Conservation (phyloP, 2,797 vertebrate genomes). For the Halcyon leucocephala region DNA sequence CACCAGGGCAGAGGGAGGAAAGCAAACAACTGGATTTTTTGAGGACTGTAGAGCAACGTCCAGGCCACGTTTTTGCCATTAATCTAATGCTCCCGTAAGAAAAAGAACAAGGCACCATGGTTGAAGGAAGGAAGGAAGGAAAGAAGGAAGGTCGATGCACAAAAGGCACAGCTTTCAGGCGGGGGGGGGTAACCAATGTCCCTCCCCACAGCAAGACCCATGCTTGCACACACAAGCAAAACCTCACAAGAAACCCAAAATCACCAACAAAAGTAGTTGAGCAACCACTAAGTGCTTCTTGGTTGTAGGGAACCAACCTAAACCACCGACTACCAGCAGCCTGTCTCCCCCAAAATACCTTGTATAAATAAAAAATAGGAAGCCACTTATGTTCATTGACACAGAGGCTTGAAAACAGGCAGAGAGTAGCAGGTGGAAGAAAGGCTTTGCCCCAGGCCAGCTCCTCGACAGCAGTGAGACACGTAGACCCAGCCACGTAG, state of each 20-base stretch:
- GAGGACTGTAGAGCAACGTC: background rate
- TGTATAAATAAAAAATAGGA: constrained; percentile 62
- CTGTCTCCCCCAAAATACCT: constrained; percentile 34
- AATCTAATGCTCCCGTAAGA: background rate
- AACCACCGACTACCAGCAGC: background rate
- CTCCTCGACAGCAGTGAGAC: constrained; percentile 32
- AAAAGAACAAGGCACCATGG: background rate
- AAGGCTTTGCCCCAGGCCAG: constrained; percentile 64
- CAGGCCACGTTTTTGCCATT: constrained; percentile 29
- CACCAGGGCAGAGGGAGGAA: background rate
- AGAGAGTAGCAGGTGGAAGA: constrained; percentile 31
- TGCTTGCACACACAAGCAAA: rapidly evolving
- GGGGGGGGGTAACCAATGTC: background rate
- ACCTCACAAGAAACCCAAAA: constrained; percentile 30
- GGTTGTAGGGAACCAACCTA: background rate
- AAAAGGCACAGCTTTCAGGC: constrained; percentile 13
- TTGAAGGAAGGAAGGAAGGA: background rate
- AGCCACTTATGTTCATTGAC: constrained; percentile 51
- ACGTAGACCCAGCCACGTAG: constrained; percentile 23
- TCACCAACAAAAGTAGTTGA: constrained; percentile 21
- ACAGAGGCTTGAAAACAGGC: background rate
- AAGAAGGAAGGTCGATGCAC: background rate
- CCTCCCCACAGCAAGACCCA: background rate
- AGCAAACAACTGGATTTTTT: background rate
- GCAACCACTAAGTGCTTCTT: constrained; percentile 15